These are phyloP conservation scores for Melanotaenia maccullochi DNA, from an alignment of 2,797 vertebrate genomes.

Conservation along the genomic window DNA sequence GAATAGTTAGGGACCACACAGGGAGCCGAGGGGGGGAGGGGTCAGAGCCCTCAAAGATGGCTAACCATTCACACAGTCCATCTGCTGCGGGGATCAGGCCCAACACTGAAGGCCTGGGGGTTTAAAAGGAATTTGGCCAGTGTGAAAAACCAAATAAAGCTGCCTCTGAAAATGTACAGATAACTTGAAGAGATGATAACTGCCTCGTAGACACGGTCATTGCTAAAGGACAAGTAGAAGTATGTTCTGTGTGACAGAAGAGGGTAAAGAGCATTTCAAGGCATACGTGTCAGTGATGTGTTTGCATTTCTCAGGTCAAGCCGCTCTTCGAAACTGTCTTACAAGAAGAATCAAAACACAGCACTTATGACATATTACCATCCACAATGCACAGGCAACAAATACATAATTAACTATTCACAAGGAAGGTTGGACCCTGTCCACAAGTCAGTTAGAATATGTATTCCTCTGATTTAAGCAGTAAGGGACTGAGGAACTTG, in stretches of 20 bases:
- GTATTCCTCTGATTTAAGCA: background rate
- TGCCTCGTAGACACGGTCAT: conserved; percentile 17
- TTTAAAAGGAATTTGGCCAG: conserved; percentile 88
- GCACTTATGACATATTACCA: background rate
- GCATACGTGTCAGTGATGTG: conserved; percentile 19
- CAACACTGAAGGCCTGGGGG: conserved; percentile 86
- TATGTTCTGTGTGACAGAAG: conserved; percentile 39
- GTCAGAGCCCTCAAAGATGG: conserved; percentile 91
- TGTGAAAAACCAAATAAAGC: conserved; percentile 89
- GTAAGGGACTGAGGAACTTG: background rate
- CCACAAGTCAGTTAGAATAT: background rate
- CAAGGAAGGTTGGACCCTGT: background rate
- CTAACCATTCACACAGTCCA: conserved; percentile 96
- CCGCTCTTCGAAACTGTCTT: conserved; percentile 19
- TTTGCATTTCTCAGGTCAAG: conserved; percentile 38
- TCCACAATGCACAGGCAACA: background rate
- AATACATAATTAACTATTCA: background rate
- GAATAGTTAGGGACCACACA: conserved; percentile 98
- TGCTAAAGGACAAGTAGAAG: conserved; percentile 15
- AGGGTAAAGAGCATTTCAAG: conserved; percentile 33
- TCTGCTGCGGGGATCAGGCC: conserved; percentile 92
- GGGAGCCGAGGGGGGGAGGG: conserved; percentile 85
- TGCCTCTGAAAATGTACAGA: conserved; percentile 73
- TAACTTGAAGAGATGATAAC: conserved; percentile 43
- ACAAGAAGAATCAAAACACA: conserved; percentile 17